Evolutionary conservation across 1,140 invertebrate species (phyloP).

Genomic region (Plodia interpunctella): DNA sequence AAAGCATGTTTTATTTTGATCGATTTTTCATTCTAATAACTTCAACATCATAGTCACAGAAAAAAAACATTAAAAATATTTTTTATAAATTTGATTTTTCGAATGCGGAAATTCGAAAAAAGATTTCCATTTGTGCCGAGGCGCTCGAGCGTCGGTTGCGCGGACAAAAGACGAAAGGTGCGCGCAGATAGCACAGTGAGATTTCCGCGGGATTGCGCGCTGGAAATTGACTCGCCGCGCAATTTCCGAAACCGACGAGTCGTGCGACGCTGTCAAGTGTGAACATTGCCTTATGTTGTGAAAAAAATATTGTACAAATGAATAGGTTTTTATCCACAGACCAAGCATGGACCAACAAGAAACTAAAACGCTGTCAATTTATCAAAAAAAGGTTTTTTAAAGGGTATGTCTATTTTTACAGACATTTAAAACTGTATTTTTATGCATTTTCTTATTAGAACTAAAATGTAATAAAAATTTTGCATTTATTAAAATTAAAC

Average conservation of each 20-base stretch:
- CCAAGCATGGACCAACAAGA: too few relatives aligned
- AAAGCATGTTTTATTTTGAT: too few relatives aligned
- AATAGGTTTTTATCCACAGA: neutral
- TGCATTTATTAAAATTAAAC: too few relatives aligned
- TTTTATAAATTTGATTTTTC: constrained; percentile 13
- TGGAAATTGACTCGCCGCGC: constrained; percentile 38
- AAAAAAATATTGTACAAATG: neutral
- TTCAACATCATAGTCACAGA: too few relatives aligned
- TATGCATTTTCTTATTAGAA: too few relatives aligned
- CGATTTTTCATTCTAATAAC: too few relatives aligned
- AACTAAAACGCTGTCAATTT: too few relatives aligned
- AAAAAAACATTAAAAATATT: neutral
- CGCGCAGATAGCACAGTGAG: constrained; percentile 16
- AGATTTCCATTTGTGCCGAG: constrained; percentile 12
- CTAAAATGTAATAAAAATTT: too few relatives aligned
- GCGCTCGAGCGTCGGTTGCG: constrained; percentile 13
- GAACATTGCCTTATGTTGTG: neutral
- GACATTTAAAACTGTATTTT: too few relatives aligned
- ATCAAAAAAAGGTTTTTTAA: too few relatives aligned
- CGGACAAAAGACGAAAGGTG: constrained; percentile 11
- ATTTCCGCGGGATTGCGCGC: constrained; percentile 35
- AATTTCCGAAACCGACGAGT: constrained; percentile 31
- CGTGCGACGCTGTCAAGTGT: constrained; percentile 3
- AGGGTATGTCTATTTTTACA: too few relatives aligned
- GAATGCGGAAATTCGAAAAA: constrained; percentile 11